Evolutionary conservation across 2,888 invertebrate genomes (phyloP).

Genomic region (Callimorpha dominula): DNA sequence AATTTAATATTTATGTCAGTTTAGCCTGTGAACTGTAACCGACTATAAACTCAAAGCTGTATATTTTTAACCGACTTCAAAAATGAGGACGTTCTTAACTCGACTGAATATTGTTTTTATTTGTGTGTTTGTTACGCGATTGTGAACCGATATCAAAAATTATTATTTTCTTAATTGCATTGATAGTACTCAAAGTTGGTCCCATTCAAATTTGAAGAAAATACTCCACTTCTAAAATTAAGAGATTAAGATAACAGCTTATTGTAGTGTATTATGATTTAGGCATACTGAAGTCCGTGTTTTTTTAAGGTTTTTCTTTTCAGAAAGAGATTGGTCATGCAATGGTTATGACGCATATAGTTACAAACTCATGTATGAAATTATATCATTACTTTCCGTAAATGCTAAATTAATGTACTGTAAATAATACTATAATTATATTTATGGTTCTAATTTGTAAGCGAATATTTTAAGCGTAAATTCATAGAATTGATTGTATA

Average conservation of each 20-base stretch:
- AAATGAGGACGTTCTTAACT: no score
- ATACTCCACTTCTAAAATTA: no score
- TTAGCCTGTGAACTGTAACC: not conserved
- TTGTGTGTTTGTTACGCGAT: no score
- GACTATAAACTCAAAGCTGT: not conserved
- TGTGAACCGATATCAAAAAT: no score
- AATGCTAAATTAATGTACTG: not conserved
- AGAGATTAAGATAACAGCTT: no score
- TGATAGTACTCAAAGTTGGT: no score
- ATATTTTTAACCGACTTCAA: not conserved
- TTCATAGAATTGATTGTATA: constrained; percentile 2
- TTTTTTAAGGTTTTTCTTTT: not conserved
- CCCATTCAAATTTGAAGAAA: no score
- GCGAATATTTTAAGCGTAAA: not conserved
- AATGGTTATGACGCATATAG: not conserved
- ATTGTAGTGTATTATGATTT: no score
- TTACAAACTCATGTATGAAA: not conserved
- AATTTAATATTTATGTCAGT: not conserved
- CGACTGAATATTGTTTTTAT: no score
- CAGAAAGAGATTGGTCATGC: not conserved
- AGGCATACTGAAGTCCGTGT: no score
- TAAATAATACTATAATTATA: not conserved
- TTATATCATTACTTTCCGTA: not conserved
- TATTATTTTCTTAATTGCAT: no score
- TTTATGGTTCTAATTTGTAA: not conserved